Percentiles rank a stretch among this genome's conserved stretches.
phyloP scores from a whole-genome alignment of 2,888 invertebrate species.

The Halictus quadricinctus region DNA sequence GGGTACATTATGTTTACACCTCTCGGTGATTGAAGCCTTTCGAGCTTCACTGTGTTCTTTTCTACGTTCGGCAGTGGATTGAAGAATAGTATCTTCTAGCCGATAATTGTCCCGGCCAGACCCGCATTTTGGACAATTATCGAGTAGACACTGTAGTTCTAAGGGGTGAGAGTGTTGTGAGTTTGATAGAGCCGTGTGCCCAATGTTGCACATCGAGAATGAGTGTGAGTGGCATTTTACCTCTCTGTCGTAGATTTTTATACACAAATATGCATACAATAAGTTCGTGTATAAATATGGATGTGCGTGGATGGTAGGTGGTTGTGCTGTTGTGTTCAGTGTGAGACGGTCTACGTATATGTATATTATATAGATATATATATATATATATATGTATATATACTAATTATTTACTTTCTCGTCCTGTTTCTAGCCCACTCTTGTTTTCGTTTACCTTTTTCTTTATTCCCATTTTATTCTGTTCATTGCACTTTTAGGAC shows the following conservation, averaged over 20 bases:
- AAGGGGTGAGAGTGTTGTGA: slow-evolving; percentile 30
- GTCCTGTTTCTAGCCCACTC: background rate
- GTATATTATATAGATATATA: slow-evolving; percentile 25
- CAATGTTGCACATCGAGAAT: slow-evolving; percentile 36
- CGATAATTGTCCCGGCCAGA: too few relatives aligned
- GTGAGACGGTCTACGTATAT: slow-evolving; percentile 73
- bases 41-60: too few relatives aligned
- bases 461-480: background rate
- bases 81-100: too few relatives aligned
- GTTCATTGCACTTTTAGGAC: background rate
- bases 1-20: too few relatives aligned
- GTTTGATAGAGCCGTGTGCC: slow-evolving; percentile 40
- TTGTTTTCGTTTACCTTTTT: slow-evolving; percentile 3
- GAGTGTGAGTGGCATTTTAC: slow-evolving; percentile 46
- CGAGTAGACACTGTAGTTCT: slow-evolving; percentile 31
- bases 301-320: slow-evolving; percentile 65
- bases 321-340: slow-evolving; percentile 78
- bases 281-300: slow-evolving; percentile 62
- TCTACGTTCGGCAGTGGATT: too few relatives aligned
- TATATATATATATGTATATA: slow-evolving; percentile 21
- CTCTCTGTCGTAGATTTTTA: slow-evolving; percentile 38
- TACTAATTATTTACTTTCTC: slow-evolving; percentile 14
- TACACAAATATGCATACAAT: slow-evolving; percentile 59
- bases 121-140: too few relatives aligned
- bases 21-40: too few relatives aligned